Evolutionary conservation across 2,888 invertebrate genomes (phyloP).

Genomic region (Ectemnius lituratus): DNA sequence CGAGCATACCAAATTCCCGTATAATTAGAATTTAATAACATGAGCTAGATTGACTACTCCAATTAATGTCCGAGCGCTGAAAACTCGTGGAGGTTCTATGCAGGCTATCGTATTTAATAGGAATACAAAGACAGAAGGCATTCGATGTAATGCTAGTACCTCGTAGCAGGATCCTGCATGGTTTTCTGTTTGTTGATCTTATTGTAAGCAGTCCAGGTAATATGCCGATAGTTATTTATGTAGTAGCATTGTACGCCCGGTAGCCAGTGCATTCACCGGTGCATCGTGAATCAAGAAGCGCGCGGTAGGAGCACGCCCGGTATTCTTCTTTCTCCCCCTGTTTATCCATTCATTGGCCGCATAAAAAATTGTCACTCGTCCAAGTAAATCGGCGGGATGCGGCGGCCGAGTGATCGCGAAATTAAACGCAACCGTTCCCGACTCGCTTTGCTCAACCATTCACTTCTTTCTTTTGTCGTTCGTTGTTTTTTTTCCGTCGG

Average conservation of each 20-base stretch:
- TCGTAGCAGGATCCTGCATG: neutral
- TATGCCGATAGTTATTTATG: conserved; percentile 58
- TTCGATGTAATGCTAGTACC: neutral
- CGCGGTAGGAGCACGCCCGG: conserved; percentile 41
- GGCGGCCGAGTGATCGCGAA: conserved; percentile 35
- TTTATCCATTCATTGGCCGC: conserved; percentile 53
- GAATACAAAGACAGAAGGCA: too few relatives aligned
- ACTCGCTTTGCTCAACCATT: conserved; percentile 1
- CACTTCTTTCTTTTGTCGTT: neutral
- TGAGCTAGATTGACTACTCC: too few relatives aligned
- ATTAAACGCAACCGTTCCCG: conserved; percentile 24
- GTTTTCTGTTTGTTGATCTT: conserved; percentile 18
- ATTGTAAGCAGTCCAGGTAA: conserved; percentile 36
- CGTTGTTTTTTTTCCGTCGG: neutral
- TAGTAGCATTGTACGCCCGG: conserved; percentile 35
- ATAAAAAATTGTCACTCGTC: conserved; percentile 49
- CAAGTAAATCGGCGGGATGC: conserved; percentile 34
- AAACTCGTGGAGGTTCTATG: too few relatives aligned
- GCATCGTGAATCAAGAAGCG: conserved; percentile 56
- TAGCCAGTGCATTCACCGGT: conserved; percentile 30
- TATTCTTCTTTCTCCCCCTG: conserved; percentile 54
- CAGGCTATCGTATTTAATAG: too few relatives aligned
- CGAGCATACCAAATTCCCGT: too few relatives aligned
- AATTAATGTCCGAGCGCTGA: too few relatives aligned
- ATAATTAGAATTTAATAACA: too few relatives aligned